Evolutionary conservation across 2,888 invertebrate genomes (phyloP).

Genomic region (Dysmachus trigonus): DNA sequence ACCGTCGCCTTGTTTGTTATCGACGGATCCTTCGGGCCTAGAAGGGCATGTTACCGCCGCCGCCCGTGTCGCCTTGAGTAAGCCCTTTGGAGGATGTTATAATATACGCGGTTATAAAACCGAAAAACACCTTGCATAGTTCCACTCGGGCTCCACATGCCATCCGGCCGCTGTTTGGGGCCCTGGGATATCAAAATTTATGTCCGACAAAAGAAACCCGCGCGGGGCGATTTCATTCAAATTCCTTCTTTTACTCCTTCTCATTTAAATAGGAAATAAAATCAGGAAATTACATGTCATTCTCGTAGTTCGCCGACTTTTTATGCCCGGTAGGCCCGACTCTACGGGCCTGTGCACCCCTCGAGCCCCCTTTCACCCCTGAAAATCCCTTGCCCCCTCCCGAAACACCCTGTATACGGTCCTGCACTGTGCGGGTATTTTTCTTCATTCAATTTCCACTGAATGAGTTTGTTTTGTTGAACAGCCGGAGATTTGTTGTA

Average conservation of each 20-base stretch:
- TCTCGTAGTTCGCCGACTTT: conserved; percentile 27
- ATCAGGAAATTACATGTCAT: conserved; percentile 49
- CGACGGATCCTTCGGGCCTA: background rate
- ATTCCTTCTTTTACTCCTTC: conserved; percentile 44
- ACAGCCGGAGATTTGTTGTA: background rate
- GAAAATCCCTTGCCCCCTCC: background rate
- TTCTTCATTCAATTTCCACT: conserved; percentile 38
- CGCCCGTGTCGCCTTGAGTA: conserved; percentile 15
- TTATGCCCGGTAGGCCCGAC: background rate
- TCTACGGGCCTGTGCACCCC: background rate
- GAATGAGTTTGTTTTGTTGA: conserved; percentile 39
- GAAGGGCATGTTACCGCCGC: background rate
- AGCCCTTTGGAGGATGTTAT: conserved; percentile 13
- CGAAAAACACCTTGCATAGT: conserved; percentile 30
- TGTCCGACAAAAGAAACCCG: background rate
- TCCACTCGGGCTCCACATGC: background rate
- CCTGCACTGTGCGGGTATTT: background rate
- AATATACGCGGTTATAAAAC: conserved; percentile 36
- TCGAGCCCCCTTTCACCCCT: background rate
- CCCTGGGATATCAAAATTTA: conserved; percentile 42
- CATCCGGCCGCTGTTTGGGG: background rate
- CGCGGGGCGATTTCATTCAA: conserved; percentile 37
- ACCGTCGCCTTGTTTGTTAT: conserved; percentile 14
- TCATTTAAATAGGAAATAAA: conserved; percentile 48
- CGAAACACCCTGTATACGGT: background rate